Evolutionary conservation across 2,888 invertebrate species (phyloP).

Genomic region (Sinodicranocentrus sp.): DNA sequence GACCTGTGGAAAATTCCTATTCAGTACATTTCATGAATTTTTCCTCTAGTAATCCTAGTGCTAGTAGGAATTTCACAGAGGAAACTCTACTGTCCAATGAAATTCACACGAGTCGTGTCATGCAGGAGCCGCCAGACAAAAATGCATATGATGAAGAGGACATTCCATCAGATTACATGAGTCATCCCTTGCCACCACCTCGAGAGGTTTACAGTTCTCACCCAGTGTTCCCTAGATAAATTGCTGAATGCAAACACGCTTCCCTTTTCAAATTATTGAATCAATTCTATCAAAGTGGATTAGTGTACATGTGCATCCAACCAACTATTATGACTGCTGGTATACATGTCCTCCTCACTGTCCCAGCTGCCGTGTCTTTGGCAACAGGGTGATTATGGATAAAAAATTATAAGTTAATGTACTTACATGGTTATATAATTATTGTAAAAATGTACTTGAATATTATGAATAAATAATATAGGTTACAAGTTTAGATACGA

Average conservation of each 20-base stretch:
- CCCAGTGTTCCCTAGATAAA: slow-evolving; percentile 76
- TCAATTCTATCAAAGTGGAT: no score
- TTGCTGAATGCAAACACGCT: slow-evolving; percentile 17
- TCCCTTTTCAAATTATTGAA: no score
- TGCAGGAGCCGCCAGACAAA: slow-evolving; percentile 67
- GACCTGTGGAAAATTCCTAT: slow-evolving; percentile 76
- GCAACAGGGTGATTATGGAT: slow-evolving; percentile 55
- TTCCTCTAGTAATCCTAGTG: slow-evolving; percentile 70
- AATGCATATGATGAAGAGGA: slow-evolving; percentile 74
- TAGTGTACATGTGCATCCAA: no score
- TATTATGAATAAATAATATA: no score
- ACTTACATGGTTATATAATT: no score
- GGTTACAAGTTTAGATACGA: no score
- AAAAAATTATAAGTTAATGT: neutral
- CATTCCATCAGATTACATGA: slow-evolving; percentile 74
- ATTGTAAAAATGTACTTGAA: no score
- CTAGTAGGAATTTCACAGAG: slow-evolving; percentile 75
- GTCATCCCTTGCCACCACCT: slow-evolving; percentile 75
- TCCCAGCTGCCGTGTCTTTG: slow-evolving; percentile 58
- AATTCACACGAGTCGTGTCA: slow-evolving; percentile 71
- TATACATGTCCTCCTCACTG: no score
- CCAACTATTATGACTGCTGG: no score
- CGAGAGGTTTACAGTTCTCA: slow-evolving; percentile 76
- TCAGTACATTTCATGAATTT: slow-evolving; percentile 77
- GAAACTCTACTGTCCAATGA: slow-evolving; percentile 76